phyloP scores from a whole-genome alignment of 2,797 vertebrate genomes.

The Podarcis lilfordi region DNA sequence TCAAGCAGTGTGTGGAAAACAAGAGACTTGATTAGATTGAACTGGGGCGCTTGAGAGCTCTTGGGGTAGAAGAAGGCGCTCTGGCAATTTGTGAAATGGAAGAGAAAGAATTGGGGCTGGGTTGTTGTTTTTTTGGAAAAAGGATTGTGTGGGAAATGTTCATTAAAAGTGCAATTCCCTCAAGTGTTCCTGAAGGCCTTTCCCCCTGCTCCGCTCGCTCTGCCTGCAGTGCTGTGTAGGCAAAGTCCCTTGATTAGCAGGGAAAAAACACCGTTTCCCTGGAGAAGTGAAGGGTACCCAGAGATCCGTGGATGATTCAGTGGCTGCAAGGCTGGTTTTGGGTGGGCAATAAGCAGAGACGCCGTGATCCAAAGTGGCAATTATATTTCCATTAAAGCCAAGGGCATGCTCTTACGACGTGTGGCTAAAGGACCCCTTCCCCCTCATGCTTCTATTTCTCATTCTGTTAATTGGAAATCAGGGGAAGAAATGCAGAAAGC shows the following conservation, averaged over 20 bases:
- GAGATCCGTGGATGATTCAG: not conserved
- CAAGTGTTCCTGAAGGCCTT: not conserved
- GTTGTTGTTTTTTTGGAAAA: not conserved
- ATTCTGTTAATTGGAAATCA: not conserved
- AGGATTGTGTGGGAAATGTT: fast-evolving
- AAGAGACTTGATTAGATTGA: not conserved
- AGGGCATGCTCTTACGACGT: not conserved
- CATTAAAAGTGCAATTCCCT: not conserved
- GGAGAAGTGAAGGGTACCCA: constrained; percentile 1
- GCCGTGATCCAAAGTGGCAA: not conserved
- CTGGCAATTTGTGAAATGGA: not conserved
- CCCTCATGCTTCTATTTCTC: not conserved
- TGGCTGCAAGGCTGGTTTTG: constrained; percentile 7
- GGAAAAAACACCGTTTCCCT: fast-evolving
- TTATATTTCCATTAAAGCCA: not conserved
- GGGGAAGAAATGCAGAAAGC: not conserved
- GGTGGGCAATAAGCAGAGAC: constrained; percentile 20
- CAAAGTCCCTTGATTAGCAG: fast-evolving
- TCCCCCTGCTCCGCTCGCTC: not conserved
- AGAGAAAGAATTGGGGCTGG: not conserved
- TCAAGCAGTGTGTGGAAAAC: not conserved
- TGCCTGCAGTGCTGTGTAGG: not conserved
- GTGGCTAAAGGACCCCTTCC: too few relatives aligned
- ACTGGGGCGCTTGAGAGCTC: not conserved
- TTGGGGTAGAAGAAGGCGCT: not conserved